These are phyloP conservation scores for Leptinotarsa rubiginosa DNA, from an alignment of 2,888 invertebrate genomes.

Conservation along the genomic window DNA sequence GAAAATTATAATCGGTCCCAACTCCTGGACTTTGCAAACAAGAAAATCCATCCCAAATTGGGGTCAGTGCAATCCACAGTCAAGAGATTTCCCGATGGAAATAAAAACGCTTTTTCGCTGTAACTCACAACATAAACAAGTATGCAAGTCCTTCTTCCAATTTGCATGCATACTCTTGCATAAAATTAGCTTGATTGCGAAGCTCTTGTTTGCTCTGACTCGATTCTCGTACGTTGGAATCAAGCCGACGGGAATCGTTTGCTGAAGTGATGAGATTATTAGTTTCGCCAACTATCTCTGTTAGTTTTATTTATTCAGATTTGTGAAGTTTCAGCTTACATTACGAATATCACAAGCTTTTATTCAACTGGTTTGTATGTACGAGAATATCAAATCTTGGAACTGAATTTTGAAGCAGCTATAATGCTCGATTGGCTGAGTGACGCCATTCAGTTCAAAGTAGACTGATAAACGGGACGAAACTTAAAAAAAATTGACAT, in stretches of 20 bases:
- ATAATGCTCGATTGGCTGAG: too few species aligned
- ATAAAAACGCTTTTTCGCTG: constrained; percentile 4
- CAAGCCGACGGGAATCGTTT: background rate
- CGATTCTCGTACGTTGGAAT: background rate
- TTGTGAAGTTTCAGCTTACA: too few species aligned
- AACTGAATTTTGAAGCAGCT: too few species aligned
- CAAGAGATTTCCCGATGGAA: constrained; percentile 20
- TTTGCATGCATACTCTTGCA: constrained; percentile 20
- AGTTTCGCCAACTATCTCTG: background rate
- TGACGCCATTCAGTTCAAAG: too few species aligned
- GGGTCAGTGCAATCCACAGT: constrained; percentile 14
- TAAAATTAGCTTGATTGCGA: constrained; percentile 21
- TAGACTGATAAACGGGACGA: too few species aligned
- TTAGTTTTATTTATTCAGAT: background rate
- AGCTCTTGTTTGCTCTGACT: constrained; percentile 11
- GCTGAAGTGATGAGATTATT: background rate
- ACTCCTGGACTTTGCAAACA: too few species aligned
- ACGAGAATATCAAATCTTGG: too few species aligned
- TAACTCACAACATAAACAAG: constrained; percentile 20
- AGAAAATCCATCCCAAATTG: too few species aligned
- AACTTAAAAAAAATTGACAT: too few species aligned
- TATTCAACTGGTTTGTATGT: too few species aligned
- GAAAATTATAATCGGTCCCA: too few species aligned
- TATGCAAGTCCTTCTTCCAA: constrained; percentile 12
- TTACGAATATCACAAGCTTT: too few species aligned